Evolutionary conservation across 2,888 invertebrate genomes (phyloP), one percentile per base, ranked within the genome.

Genomic region (Lasius fuliginosus): DNA sequence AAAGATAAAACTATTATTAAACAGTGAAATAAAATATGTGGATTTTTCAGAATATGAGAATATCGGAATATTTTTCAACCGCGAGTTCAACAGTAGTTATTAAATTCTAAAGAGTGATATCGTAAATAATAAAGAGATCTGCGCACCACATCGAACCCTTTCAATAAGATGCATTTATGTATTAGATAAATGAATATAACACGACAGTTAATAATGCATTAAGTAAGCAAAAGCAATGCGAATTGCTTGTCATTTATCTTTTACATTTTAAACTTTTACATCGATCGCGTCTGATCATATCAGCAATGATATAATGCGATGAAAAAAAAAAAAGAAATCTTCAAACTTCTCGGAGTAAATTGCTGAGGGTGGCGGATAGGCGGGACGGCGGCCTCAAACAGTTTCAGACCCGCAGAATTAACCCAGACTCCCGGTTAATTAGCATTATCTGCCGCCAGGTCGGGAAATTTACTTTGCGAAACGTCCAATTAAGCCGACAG

Each of bases 401-500:
- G 79, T 81, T 81, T 81, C 79, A 81, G 73, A 81, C 69, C 74
- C 81, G 82, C 87, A 56, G 76, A 87, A 88, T 90, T 85, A 89
- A 87, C 77, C 83, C 74, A 83, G 73, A 67, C 84, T 76, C 79
- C 8, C 86, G 83, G 71, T 88, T 92, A 92, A 92, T 92, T 92
- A 92, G 90, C 87, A 91, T 92, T 92, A 92, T 90, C 92, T 88
- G 83, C 84, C 74, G 84, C 85, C 73, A 85, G 84, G 87, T 88
- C 88, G 87, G 79, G 86, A 91, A 89, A 91, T 93, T 92, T 92
- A 89, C 92, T 91, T 87, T 89, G 88, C 90, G 90, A 92, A 91
- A 90, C 90, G 90, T 92, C 91, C 92, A 92, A 92, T 92, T 92
- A 92, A 91, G 88, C 74, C 85, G 83, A 85, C 76, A 49, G 81